Percentiles rank a stretch among this genome's conserved stretches.
Evolutionary conservation across 2,113 vertebrate genomes (phyloP).

Genomic region (Psilopsiagon aymara): DNA sequence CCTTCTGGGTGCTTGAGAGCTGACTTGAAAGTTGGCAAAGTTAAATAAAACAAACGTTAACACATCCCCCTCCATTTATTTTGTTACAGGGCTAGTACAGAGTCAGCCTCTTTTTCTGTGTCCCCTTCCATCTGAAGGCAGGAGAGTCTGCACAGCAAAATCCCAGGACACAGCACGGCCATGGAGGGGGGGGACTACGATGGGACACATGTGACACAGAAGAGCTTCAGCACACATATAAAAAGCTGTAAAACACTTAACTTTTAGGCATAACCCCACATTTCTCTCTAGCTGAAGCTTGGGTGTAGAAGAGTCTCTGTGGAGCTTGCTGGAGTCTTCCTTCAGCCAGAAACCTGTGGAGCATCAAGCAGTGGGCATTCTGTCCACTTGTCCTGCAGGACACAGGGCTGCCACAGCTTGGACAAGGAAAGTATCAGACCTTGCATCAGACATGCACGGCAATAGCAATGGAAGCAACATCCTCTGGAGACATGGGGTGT

Average conservation of each 20-base stretch:
- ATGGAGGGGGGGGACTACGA: not conserved
- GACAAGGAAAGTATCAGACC: not conserved
- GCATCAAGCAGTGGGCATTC: not conserved
- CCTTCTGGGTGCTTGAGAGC: slow-evolving; percentile 69
- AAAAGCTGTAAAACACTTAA: not conserved
- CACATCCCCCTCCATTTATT: slow-evolving; percentile 65
- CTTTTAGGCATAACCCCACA: not conserved
- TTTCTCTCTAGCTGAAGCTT: not conserved
- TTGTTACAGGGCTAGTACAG: slow-evolving; percentile 42
- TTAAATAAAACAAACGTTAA: slow-evolving; percentile 78
- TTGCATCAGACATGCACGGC: not conserved
- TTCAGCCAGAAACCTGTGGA: not conserved
- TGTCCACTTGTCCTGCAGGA: not conserved
- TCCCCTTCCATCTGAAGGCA: not conserved
- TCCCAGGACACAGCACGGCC: not conserved
- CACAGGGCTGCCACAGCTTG: not conserved
- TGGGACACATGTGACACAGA: not conserved
- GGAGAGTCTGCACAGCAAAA: not conserved
- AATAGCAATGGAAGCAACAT: not conserved
- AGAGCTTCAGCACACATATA: not conserved
- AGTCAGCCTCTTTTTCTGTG: slow-evolving; percentile 2
- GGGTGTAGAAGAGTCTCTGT: not conserved
- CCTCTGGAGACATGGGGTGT: not conserved
- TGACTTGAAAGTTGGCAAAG: slow-evolving; percentile 75
- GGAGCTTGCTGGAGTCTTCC: not conserved